These are phyloP conservation scores for Drosophila paulistorum DNA, from an alignment of 1,140 invertebrate genomes.

Conservation along the genomic window DNA sequence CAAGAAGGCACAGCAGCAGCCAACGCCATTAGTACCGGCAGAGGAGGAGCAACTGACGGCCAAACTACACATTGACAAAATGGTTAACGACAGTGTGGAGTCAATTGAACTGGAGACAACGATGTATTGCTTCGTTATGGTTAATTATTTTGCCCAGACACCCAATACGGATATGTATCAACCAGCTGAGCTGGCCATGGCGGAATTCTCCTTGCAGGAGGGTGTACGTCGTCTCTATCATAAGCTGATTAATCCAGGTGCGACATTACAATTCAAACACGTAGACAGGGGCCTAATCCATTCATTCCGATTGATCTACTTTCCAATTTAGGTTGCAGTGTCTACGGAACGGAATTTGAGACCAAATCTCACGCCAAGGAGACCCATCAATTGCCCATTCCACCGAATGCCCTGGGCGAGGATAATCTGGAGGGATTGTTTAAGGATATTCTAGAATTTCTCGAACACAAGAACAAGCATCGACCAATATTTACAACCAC, in stretches of 20 bases:
- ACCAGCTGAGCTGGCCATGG: constrained; percentile 29
- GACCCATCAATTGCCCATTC: constrained; percentile 34
- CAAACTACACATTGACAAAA: neutral
- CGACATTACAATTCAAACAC: too few species aligned
- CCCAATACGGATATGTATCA: constrained; percentile 10
- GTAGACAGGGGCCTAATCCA: too few species aligned
- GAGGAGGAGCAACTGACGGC: neutral
- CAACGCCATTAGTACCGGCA: too few species aligned
- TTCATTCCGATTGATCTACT: neutral
- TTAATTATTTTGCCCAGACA: constrained; percentile 35
- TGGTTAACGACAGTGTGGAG: constrained; percentile 16
- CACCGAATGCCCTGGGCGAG: constrained; percentile 39
- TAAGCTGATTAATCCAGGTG: constrained; percentile 40
- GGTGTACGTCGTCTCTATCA: constrained; percentile 27
- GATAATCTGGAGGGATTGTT: constrained; percentile 23
- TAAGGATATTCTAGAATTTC: constrained; percentile 21
- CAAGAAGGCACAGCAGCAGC: constrained; percentile 1
- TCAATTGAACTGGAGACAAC: neutral
- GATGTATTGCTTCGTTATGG: constrained; percentile 39
- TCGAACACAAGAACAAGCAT: neutral
- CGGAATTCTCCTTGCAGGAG: constrained; percentile 26
- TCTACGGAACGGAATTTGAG: constrained; percentile 16
- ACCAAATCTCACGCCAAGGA: constrained; percentile 14
- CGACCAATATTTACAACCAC: constrained; percentile 32
- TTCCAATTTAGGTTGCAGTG: constrained; percentile 16